These are phyloP conservation scores for Kobus ellipsiprymnus DNA, from an alignment of 2,113 vertebrate species.

Conservation along the genomic window DNA sequence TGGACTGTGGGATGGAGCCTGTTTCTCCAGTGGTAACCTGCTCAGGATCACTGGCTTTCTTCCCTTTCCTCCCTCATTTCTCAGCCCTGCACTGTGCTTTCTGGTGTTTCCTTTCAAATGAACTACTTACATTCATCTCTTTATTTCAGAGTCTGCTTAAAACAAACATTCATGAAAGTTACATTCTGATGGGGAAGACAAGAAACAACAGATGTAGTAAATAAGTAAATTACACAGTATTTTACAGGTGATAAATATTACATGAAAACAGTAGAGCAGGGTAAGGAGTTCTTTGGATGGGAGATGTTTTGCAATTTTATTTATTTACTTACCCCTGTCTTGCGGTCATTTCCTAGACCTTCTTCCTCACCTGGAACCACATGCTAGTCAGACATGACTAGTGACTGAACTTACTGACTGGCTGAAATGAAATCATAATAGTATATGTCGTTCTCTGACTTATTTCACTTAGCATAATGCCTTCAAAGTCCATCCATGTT, in stretches of 20 bases:
- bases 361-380: neutral
- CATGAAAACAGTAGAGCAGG: neutral
- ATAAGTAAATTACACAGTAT: neutral
- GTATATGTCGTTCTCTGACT: neutral
- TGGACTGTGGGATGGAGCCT: neutral
- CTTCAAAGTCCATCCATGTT: neutral
- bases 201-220: neutral
- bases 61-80: neutral
- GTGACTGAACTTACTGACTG: neutral
- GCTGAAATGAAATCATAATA: neutral
- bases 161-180: neutral
- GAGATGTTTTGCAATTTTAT: neutral
- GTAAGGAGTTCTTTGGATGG: neutral
- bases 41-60: neutral
- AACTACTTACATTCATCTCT: neutral
- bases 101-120: neutral
- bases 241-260: neutral
- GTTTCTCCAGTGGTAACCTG: neutral
- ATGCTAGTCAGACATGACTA: fast-evolving
- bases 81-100: neutral
- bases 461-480: neutral
- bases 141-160: neutral
- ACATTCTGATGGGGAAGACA: neutral
- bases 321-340: neutral
- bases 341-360: neutral